Percentiles rank a stretch among this genome's conserved stretches.
phyloP scores from a whole-genome alignment of 2,113 vertebrate species.

The Laticauda laticaudata region DNA sequence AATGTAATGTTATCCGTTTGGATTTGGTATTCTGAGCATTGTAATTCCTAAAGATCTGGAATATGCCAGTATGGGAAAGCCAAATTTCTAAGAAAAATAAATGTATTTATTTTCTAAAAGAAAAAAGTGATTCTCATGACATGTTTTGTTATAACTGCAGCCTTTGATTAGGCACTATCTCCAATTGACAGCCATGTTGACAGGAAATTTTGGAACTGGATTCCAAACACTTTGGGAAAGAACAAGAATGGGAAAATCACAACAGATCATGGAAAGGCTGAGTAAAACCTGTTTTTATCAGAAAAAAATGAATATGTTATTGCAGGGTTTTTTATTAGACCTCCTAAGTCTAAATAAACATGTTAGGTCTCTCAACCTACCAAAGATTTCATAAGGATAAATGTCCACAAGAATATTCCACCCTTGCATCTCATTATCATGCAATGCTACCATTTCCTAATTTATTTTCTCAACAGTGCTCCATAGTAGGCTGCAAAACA shows the following conservation, averaged over 20 bases:
- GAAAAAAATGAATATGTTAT: neutral
- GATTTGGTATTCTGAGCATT: neutral
- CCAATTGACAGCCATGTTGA: neutral
- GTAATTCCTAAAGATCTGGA: neutral
- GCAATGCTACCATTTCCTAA: neutral
- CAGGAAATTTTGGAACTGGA: neutral
- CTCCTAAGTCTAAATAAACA: neutral
- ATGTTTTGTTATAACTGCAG: neutral
- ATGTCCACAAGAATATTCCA: neutral
- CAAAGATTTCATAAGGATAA: neutral
- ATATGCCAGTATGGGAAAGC: constrained; percentile 42
- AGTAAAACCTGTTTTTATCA: neutral
- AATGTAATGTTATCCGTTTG: neutral
- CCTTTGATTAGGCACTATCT: neutral
- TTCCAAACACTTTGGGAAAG: neutral
- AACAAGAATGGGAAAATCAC: neutral
- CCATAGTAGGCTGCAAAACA: neutral
- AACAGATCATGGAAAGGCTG: neutral
- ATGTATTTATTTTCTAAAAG: constrained; percentile 28
- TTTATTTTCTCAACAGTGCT: neutral
- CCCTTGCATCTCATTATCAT: neutral
- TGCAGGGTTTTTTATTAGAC: constrained; percentile 33
- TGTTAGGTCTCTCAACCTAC: neutral
- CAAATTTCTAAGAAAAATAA: neutral
- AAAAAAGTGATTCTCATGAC: constrained; percentile 28